Conservation (phyloP, 30 jellyfish, hydroid and myxozoan genomes). For the Pelagia noctiluca region DNA sequence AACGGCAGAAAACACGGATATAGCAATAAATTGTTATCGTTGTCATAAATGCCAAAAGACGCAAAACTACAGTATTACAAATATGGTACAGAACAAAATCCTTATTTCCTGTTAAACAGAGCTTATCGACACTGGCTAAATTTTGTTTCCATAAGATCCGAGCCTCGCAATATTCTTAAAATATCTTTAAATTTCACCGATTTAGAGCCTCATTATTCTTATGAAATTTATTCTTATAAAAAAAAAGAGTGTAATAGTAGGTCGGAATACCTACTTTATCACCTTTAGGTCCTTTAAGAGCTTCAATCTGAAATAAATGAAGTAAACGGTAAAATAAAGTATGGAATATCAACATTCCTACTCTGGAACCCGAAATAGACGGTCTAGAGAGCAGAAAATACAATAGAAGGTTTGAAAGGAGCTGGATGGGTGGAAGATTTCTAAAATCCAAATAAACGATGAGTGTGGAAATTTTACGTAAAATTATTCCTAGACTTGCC, state of each 20-base stretch:
- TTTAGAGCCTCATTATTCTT: no score
- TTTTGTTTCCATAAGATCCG: no score
- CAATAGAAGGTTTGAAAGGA: background rate
- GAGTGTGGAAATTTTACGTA: no score
- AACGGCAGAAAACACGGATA: no score
- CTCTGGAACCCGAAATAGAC: background rate
- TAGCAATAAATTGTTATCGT: no score
- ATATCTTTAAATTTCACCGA: no score
- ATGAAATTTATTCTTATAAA: no score
- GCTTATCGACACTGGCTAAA: no score
- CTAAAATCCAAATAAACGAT: background rate
- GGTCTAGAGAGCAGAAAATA: background rate
- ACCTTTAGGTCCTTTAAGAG: constrained; percentile 23
- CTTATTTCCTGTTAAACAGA: no score
- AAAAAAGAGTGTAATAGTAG: background rate
- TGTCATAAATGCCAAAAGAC: no score
- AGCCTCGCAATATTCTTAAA: no score
- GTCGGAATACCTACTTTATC: constrained; percentile 17
- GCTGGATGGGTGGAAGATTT: background rate
- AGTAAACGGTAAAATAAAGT: background rate
- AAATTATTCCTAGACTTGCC: no score
- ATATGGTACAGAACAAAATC: background rate
- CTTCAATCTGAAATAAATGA: constrained; percentile 6
- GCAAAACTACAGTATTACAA: background rate
- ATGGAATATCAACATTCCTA: background rate